Conservation (phyloP, 2,888 invertebrate species). For the Eristalis intricaria region DNA sequence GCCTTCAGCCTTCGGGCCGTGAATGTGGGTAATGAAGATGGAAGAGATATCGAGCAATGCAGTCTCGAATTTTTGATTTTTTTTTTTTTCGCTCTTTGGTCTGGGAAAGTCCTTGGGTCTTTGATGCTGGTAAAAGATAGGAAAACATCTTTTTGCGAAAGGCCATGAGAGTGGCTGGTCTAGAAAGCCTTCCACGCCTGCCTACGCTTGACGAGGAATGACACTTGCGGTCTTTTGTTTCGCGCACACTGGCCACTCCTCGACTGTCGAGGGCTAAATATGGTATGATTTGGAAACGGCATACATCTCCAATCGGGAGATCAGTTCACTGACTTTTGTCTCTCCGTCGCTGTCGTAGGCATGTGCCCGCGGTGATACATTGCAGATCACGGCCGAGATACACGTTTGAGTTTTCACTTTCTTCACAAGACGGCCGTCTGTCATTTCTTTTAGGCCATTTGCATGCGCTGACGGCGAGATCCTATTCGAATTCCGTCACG, state of each 20-base stretch:
- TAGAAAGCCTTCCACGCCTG: too few relatives aligned
- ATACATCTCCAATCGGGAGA: neutral
- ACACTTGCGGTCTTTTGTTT: neutral
- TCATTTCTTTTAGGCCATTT: too few relatives aligned
- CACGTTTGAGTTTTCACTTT: too few relatives aligned
- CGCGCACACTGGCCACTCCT: neutral
- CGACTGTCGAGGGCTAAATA: neutral
- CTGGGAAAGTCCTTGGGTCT: neutral
- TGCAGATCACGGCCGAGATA: too few relatives aligned
- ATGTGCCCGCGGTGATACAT: too few relatives aligned
- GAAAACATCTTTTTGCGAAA: neutral
- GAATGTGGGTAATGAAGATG: conserved; percentile 34
- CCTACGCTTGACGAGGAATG: too few relatives aligned
- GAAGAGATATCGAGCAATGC: conserved; percentile 15
- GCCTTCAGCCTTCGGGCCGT: conserved; percentile 12
- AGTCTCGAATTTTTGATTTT: neutral
- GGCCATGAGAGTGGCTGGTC: too few relatives aligned
- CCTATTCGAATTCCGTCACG: too few relatives aligned
- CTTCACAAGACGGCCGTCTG: too few relatives aligned
- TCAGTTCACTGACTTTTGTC: too few relatives aligned
- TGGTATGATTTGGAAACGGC: neutral
- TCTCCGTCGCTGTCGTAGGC: too few relatives aligned
- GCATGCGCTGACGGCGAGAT: too few relatives aligned
- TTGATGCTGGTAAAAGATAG: neutral
- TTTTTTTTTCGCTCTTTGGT: neutral